Percentiles rank a stretch among this genome's conserved stretches.
These are phyloP conservation scores for Piezodorus guildinii DNA, from an alignment of 1,140 invertebrate species.

Conservation along the genomic window DNA sequence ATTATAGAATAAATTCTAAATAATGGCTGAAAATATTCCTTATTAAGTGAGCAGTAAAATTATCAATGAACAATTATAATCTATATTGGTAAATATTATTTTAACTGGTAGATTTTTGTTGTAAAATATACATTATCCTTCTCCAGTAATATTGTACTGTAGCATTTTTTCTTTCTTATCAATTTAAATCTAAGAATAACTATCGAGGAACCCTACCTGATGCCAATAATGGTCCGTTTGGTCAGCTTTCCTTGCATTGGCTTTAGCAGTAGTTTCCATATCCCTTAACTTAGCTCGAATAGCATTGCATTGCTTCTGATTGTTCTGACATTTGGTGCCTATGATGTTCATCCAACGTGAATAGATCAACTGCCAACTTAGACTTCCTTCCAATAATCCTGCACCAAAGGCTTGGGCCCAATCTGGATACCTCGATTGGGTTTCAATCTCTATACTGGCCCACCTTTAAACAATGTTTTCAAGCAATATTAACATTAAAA, in stretches of 20 bases:
- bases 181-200: too few relatives aligned
- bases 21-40: too few relatives aligned
- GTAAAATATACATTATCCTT: too few relatives aligned
- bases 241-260: constrained; percentile 38
- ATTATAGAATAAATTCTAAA: too few relatives aligned
- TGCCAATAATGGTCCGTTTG: constrained; percentile 61
- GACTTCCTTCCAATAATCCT: constrained; percentile 74
- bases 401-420: constrained; percentile 74
- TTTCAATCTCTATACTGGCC: constrained; percentile 68
- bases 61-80: too few relatives aligned
- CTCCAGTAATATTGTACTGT: too few relatives aligned
- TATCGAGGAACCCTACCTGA: constrained; percentile 42
- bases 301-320: constrained; percentile 52
- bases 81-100: too few relatives aligned
- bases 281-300: constrained; percentile 52
- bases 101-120: too few relatives aligned
- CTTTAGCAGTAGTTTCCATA: constrained; percentile 49
- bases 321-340: constrained; percentile 50
- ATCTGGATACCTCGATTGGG: constrained; percentile 55
- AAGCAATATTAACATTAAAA: too few relatives aligned
- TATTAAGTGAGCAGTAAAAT: too few relatives aligned
- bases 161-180: not conserved
- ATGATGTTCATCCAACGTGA: constrained; percentile 71
- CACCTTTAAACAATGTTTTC: constrained; percentile 41
- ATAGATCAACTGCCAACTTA: constrained; percentile 70